These are phyloP conservation scores for Ivindomyrus marchei DNA, from an alignment of 2,113 vertebrate species.

Conservation along the genomic window DNA sequence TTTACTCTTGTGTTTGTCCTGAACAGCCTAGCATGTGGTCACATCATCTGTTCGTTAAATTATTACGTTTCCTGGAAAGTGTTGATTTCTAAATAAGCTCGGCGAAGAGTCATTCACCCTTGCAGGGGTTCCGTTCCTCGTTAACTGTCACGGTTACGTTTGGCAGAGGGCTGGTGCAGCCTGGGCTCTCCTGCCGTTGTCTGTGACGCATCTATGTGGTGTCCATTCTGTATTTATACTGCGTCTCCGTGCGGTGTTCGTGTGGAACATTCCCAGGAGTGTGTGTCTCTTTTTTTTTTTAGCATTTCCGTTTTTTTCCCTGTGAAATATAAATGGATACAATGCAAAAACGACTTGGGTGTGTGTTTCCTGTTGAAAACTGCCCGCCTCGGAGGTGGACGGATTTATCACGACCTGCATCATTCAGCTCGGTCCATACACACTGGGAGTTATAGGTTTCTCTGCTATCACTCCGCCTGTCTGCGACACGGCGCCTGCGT, in stretches of 20 bases:
- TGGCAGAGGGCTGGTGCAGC: not conserved
- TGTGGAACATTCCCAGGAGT: not conserved
- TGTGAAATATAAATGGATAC: conserved; percentile 1
- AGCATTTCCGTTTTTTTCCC: not conserved
- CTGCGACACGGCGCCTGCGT: not conserved
- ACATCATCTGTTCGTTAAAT: not conserved
- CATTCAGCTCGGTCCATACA: not conserved
- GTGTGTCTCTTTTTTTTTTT: not conserved
- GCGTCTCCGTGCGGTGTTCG: not conserved
- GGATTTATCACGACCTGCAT: not conserved
- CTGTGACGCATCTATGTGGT: not conserved
- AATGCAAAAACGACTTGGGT: not conserved
- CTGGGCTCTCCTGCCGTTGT: not conserved
- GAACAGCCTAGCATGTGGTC: not conserved
- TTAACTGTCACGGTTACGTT: not conserved
- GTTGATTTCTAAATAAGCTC: not conserved
- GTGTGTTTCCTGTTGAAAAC: not conserved
- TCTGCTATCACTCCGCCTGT: not conserved
- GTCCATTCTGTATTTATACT: not conserved
- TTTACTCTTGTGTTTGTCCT: not conserved
- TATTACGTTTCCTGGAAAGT: not conserved
- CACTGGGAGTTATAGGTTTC: not conserved
- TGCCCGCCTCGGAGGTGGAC: not conserved
- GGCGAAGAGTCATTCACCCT: not conserved
- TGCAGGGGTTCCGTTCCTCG: not conserved